Base-by-base conservation (phyloP, 2,888 invertebrate species). In the Phymatocera aterrima region DNA sequence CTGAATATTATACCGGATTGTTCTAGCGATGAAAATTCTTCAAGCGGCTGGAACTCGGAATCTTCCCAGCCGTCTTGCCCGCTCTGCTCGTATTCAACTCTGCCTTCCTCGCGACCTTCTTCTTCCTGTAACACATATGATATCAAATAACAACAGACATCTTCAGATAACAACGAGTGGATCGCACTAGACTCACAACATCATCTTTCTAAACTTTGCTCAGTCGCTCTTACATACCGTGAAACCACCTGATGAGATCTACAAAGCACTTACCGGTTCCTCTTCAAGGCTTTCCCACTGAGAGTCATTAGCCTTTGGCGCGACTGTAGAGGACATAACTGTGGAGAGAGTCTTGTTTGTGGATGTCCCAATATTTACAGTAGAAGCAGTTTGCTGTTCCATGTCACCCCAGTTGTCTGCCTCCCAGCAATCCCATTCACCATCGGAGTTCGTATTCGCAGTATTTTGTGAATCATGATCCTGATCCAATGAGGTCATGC, bases 351-450 rank as follows among this genome's bases (percentile, higher is more conserved):
- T 82, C 21, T 84, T 84, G 0, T 85, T 81, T 6, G 83, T 79
- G 18, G 91, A 86, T 68, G 87, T 85, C 31, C 86, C 90, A 79
- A 85, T 89, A 77, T 91, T 79, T 54, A 91, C 91, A 80, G 91
- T 90, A 81, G 90, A 90, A 4, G 91, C 91, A 81, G 92, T 90
- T 82, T 93, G 93, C 72, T 92, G 92, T 81, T 97, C 97, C 93
- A 97, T 96, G 88, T 97, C 97, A 12, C 97, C 97, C 97, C 97
- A 97, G 88, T 94, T 94, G 75, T 96, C 96, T 60, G 95, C 94
- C 91, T 97, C 96, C 97, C 97, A 97, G 88, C 95, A 95, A 83
- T 95, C 96, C 83, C 95, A 96, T 85, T 97, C 97, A 86, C 96
- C 96, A 91, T 97, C 97, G 0, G 96, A 96, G 79, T 89, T 88